Evolutionary conservation across 2,888 invertebrate genomes (phyloP).

Genomic region (Tiliacea citrago): DNA sequence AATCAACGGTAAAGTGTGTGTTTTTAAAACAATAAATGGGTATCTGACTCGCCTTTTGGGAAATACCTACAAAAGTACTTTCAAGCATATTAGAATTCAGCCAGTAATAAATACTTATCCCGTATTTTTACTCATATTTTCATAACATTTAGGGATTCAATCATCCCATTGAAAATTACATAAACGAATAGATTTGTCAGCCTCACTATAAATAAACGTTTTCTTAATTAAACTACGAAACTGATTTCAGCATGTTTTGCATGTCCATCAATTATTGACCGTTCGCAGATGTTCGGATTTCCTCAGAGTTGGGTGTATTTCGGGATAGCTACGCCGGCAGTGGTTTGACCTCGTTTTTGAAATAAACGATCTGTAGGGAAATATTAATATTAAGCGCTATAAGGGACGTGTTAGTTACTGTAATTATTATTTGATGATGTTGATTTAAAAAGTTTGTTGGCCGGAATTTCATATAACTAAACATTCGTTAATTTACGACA

Average conservation of each 20-base stretch:
- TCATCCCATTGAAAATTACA: not conserved
- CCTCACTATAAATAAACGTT: not conserved
- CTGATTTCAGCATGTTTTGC: constrained; percentile 35
- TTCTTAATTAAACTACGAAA: constrained; percentile 19
- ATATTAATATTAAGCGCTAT: constrained; percentile 16
- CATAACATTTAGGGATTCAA: not conserved
- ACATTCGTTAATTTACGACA: not conserved
- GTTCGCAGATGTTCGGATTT: constrained; percentile 12
- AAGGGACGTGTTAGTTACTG: constrained; percentile 1
- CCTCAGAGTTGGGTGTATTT: constrained; percentile 33
- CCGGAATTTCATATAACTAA: not conserved
- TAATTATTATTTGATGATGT: constrained; percentile 14
- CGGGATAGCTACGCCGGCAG: not conserved
- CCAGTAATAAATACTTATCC: too few species aligned
- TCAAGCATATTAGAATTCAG: too few species aligned
- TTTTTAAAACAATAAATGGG: not conserved
- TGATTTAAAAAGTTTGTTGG: constrained; percentile 20
- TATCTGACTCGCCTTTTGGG: not conserved
- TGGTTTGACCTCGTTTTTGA: constrained; percentile 32
- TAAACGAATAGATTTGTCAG: not conserved
- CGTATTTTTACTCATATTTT: not conserved
- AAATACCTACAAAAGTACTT: not conserved
- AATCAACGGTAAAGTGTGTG: not conserved
- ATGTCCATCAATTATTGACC: constrained; percentile 34
- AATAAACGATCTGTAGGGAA: constrained; percentile 31